A percentile compares a stretch with the other conserved stretches of the same genome.
phyloP scores from a whole-genome alignment of 1,140 invertebrate species.

The Lethrus apterus region DNA sequence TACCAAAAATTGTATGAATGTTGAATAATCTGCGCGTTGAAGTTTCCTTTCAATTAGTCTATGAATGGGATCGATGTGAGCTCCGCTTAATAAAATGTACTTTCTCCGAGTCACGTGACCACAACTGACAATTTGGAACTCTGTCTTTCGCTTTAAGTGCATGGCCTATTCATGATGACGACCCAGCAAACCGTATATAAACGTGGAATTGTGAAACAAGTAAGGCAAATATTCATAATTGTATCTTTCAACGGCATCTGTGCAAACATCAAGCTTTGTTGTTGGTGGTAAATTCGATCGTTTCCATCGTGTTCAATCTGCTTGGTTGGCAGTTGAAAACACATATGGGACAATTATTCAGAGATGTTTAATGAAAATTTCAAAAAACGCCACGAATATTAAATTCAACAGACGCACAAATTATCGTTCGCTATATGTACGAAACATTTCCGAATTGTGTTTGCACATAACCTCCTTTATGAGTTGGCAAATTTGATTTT shows the following conservation, averaged over 20 bases:
- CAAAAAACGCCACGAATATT: conserved; percentile 9
- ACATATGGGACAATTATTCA: conserved; percentile 18
- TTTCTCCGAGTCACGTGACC: conserved; percentile 9
- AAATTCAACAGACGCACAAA: not conserved
- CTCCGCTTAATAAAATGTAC: too few species aligned
- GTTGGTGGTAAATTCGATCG: not conserved
- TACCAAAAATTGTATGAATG: too few species aligned
- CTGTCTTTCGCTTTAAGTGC: conserved; percentile 15
- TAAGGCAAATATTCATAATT: conserved; percentile 5
- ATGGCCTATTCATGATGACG: conserved; percentile 41
- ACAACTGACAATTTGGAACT: conserved; percentile 9
- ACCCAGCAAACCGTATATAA: conserved; percentile 39
- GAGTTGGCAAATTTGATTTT: conserved; percentile 25
- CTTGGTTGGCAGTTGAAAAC: conserved; percentile 25
- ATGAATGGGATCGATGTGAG: not conserved
- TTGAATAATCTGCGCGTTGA: too few species aligned
- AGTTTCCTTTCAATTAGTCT: not conserved
- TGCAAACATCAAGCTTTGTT: conserved; percentile 7
- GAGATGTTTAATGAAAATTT: conserved; percentile 16
- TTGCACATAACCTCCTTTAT: conserved; percentile 19
- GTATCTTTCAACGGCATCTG: not conserved
- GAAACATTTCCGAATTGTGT: conserved; percentile 10
- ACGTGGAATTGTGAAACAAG: conserved; percentile 40
- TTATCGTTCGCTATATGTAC: not conserved
- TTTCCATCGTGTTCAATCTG: conserved; percentile 10